phyloP scores from a whole-genome alignment of 2,797 vertebrate species.

The Austrolebias charrua region DNA sequence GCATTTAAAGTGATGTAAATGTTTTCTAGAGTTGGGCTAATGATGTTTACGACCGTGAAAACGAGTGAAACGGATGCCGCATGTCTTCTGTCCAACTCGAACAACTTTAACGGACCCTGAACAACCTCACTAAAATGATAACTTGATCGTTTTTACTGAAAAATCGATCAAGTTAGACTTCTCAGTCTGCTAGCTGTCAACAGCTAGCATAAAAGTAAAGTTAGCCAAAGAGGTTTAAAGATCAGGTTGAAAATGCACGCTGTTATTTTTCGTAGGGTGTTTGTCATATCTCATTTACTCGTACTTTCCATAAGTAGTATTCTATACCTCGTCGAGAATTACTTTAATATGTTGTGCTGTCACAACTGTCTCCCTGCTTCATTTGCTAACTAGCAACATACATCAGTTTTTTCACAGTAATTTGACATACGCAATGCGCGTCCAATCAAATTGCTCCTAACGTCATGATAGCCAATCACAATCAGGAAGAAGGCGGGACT shows the following conservation, averaged over 20 bases:
- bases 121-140: accelerated
- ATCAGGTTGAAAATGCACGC: not conserved
- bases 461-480: slow-evolving; percentile 57
- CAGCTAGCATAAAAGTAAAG: slow-evolving; percentile 16
- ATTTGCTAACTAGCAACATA: slow-evolving; percentile 62
- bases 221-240: slow-evolving; percentile 15
- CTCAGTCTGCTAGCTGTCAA: not conserved
- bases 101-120: not conserved
- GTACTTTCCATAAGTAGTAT: accelerated
- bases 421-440: slow-evolving; percentile 21
- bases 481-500: slow-evolving; percentile 48
- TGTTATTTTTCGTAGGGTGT: too few relatives aligned
- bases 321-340: not conserved
- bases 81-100: not conserved
- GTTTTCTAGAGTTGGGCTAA: not conserved
- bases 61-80: too few relatives aligned
- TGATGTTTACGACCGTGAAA: not conserved
- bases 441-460: slow-evolving; percentile 51
- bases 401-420: slow-evolving; percentile 12
- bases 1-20: not conserved
- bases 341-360: not conserved
- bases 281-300: too few relatives aligned
- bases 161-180: not conserved
- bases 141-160: not conserved
- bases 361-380: slow-evolving; percentile 24